Conservation (phyloP, 1,140 invertebrate species). For the Linepithema humile region DNA sequence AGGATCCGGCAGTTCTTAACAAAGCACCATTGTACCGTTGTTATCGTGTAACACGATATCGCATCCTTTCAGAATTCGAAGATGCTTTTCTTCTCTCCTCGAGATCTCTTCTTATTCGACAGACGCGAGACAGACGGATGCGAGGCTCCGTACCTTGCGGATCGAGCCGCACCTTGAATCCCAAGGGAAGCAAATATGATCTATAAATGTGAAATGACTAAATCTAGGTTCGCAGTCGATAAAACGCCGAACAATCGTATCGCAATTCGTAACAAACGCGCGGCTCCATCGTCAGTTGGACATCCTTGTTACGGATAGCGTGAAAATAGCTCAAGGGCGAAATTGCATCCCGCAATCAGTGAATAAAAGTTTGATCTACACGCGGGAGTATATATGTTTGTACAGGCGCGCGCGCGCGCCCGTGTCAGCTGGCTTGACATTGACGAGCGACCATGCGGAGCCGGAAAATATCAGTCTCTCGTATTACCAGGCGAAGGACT, state of each 20-base stretch:
- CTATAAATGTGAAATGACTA: not conserved
- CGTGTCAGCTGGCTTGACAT: conserved; percentile 45
- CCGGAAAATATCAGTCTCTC: conserved; percentile 50
- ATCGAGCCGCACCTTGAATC: conserved; percentile 31
- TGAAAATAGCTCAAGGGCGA: conserved; percentile 49
- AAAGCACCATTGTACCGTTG: conserved; percentile 78
- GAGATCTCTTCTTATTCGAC: not conserved
- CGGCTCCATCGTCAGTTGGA: not conserved
- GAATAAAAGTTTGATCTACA: conserved; percentile 47
- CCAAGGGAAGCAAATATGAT: not conserved
- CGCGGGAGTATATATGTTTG: not conserved
- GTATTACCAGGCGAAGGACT: conserved; percentile 50
- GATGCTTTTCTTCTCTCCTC: conserved; percentile 65
- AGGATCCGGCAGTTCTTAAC: conserved; percentile 67
- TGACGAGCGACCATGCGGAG: conserved; percentile 26
- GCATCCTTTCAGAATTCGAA: conserved; percentile 70
- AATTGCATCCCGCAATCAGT: conserved; percentile 49
- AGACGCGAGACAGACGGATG: conserved; percentile 45
- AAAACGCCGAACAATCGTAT: not conserved
- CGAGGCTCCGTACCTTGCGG: conserved; percentile 44
- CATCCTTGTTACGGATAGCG: conserved; percentile 27
- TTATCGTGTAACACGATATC: conserved; percentile 79
- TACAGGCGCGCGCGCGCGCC: not conserved
- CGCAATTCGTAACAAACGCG: not conserved
- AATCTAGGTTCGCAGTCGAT: not conserved